Percentiles rank a stretch among this genome's conserved stretches.
These are phyloP conservation scores for Bufotes viridis DNA, from an alignment of 2,797 vertebrate genomes.

Conservation along the genomic window DNA sequence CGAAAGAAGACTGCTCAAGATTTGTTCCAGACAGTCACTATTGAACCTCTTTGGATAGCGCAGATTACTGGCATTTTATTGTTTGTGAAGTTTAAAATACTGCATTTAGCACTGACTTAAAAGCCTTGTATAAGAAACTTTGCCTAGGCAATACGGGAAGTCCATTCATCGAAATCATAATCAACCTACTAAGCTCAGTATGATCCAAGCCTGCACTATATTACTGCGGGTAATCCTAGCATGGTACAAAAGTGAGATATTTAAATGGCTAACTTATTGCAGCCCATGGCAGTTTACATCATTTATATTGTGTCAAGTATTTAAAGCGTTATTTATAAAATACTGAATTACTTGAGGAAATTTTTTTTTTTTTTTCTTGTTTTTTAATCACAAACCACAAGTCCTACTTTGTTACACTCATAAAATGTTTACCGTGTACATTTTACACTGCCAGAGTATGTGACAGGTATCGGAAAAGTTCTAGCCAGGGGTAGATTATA, in stretches of 20 bases:
- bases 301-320: slow-evolving; percentile 70
- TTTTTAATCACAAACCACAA: slow-evolving; percentile 64
- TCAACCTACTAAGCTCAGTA: neutral
- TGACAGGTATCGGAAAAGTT: neutral
- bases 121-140: neutral
- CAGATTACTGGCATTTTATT: neutral
- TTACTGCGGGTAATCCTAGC: slow-evolving; percentile 31
- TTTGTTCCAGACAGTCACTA: slow-evolving; percentile 7
- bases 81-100: slow-evolving; percentile 12
- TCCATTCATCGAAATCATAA: neutral
- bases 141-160: neutral
- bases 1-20: neutral
- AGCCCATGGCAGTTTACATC: slow-evolving; percentile 60
- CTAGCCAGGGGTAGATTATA: neutral
- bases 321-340: slow-evolving; percentile 71
- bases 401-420: slow-evolving; percentile 62
- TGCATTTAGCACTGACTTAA: neutral
- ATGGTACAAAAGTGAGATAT: slow-evolving; percentile 58
- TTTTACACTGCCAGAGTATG: slow-evolving; percentile 11
- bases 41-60: neutral
- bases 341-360: slow-evolving; percentile 76
- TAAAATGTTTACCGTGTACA: slow-evolving; percentile 38
- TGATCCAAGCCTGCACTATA: slow-evolving; percentile 13
- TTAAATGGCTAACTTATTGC: slow-evolving; percentile 56
- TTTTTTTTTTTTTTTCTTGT: slow-evolving; percentile 57